phyloP scores from a whole-genome alignment of 2,888 invertebrate genomes.

The Aphelenchoides bicaudatus region DNA sequence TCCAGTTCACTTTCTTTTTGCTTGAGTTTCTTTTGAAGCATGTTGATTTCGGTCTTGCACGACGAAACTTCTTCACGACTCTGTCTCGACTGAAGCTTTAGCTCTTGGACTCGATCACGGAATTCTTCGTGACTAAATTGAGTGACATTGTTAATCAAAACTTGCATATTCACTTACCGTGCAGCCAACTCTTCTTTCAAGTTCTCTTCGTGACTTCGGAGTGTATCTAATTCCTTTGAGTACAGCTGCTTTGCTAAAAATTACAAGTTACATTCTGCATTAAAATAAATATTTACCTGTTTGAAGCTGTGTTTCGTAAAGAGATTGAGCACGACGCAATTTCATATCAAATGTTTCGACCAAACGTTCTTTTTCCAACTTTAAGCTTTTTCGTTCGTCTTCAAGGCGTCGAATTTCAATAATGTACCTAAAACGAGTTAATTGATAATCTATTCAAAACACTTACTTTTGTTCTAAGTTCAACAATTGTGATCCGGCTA shows the following conservation, averaged over 20 bases:
- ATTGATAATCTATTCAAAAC: background rate
- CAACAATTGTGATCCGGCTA: conserved; percentile 57
- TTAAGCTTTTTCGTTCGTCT: conserved; percentile 58
- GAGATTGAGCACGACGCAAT: conserved; percentile 54
- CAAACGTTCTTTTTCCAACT: conserved; percentile 59
- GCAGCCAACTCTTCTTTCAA: conserved; percentile 58
- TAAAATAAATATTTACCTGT: too few relatives aligned
- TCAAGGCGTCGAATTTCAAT: conserved; percentile 59
- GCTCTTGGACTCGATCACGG: conserved; percentile 57
- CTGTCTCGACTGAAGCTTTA: conserved; percentile 54
- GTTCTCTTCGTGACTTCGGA: conserved; percentile 59
- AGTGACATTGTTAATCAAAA: background rate
- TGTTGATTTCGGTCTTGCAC: conserved; percentile 56
- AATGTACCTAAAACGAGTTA: conserved; percentile 47
- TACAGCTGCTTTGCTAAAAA: conserved; percentile 60
- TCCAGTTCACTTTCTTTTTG: conserved; percentile 56
- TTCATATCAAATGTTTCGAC: conserved; percentile 60
- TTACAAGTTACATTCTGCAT: too few relatives aligned
- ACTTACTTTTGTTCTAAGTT: conserved; percentile 60
- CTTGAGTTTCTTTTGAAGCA: conserved; percentile 52
- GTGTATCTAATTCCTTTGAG: conserved; percentile 56
- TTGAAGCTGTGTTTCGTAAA: conserved; percentile 53
- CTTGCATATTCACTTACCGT: conserved; percentile 34
- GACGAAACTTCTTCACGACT: conserved; percentile 52
- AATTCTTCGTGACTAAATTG: conserved; percentile 60